Percentiles rank a stretch among this genome's conserved stretches.
Conservation (phyloP, 2,113 vertebrate species). For the Nerophis lumbriciformis region DNA sequence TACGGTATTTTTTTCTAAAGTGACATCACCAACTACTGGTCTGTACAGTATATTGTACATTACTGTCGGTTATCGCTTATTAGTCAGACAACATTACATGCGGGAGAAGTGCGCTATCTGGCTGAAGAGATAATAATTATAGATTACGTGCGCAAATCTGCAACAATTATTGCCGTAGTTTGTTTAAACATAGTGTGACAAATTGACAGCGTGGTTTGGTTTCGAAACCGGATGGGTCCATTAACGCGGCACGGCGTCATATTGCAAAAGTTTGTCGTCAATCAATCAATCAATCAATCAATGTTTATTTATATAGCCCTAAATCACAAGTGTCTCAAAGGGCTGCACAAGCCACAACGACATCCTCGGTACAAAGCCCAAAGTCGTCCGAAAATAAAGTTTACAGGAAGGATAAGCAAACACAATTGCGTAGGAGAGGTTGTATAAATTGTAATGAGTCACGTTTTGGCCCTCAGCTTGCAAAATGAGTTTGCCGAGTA, state of each 20-base stretch:
- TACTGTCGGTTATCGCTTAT: slow-evolving; percentile 39
- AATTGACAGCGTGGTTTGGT: slow-evolving; percentile 2
- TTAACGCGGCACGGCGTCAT: neutral
- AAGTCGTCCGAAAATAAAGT: no score
- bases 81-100: slow-evolving; percentile 40
- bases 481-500: no score
- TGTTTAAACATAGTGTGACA: neutral
- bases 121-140: slow-evolving; percentile 21
- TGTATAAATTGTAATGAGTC: no score
- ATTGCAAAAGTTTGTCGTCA: slow-evolving; percentile 2
- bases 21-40: no score
- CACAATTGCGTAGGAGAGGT: no score
- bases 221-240: neutral
- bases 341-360: no score
- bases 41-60: slow-evolving; percentile 11
- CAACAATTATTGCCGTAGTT: neutral
- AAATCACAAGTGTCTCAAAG: no score
- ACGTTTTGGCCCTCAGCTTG: no score
- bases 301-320: no score
- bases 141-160: slow-evolving; percentile 6
- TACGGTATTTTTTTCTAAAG: no score
- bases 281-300: no score
- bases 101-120: slow-evolving; percentile 33
- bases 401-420: neutral
- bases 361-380: no score